Conservation (phyloP, 1,140 invertebrate genomes). For the Drosophila pruinosa region DNA sequence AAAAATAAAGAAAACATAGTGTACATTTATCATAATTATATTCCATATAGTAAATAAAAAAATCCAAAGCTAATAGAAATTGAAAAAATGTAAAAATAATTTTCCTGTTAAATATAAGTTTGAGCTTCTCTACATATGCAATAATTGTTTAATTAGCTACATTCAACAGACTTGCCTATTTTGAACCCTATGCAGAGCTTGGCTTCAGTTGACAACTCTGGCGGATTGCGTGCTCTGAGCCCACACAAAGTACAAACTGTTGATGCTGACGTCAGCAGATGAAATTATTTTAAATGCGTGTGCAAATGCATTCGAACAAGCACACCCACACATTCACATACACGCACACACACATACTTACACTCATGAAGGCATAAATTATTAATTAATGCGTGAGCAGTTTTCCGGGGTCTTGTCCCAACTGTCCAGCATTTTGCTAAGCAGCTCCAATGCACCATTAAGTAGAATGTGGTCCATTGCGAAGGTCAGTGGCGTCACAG, state of each 20-base stretch:
- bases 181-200: not conserved
- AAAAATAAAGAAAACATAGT: too few relatives aligned
- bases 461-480: conserved; percentile 17
- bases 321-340: conserved; percentile 2
- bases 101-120: too few relatives aligned
- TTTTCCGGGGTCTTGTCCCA: conserved; percentile 30
- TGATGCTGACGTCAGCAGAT: conserved; percentile 49
- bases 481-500: conserved; percentile 25
- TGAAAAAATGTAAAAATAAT: too few relatives aligned
- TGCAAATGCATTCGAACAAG: conserved; percentile 62
- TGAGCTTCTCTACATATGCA: too few relatives aligned
- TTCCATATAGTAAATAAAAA: too few relatives aligned
- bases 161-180: not conserved
- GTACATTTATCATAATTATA: too few relatives aligned
- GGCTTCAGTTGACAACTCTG: not conserved
- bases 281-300: conserved; percentile 74
- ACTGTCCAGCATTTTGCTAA: conserved; percentile 24
- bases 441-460: conserved; percentile 23
- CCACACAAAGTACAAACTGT: not conserved
- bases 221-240: not conserved
- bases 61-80: too few relatives aligned
- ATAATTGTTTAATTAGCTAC: not conserved
- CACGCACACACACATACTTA: conserved; percentile 14
- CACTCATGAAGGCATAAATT: conserved; percentile 54
- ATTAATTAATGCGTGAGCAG: conserved; percentile 77